Conservation (phyloP, 2,888 invertebrate genomes). For the Cactoblastis cactorum region DNA sequence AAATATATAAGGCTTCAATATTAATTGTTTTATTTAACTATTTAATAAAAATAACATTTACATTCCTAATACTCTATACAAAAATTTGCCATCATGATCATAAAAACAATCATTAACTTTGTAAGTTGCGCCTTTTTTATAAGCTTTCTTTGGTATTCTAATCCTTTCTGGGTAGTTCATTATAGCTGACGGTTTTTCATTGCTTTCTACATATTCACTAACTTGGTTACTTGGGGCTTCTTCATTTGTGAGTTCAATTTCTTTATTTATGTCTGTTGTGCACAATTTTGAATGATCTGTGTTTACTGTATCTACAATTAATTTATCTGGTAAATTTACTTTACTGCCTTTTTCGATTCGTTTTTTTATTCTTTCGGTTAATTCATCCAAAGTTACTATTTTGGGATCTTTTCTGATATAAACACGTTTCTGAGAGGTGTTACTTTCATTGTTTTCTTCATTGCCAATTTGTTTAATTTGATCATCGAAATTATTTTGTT, state of each 20-base stretch:
- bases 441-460: conserved; percentile 17
- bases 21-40: conserved; percentile 51
- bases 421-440: conserved; percentile 16
- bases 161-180: conserved; percentile 81
- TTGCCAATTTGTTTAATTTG: neutral
- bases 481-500: conserved; percentile 16
- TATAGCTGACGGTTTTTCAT: conserved; percentile 32
- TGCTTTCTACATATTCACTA: conserved; percentile 36
- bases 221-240: conserved; percentile 31
- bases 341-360: conserved; percentile 49
- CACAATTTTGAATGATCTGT: conserved; percentile 19
- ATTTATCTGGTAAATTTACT: conserved; percentile 52
- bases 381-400: conserved; percentile 57
- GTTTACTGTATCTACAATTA: conserved; percentile 45
- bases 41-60: conserved; percentile 28
- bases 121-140: conserved; percentile 83
- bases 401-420: conserved; percentile 30
- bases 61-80: conserved; percentile 89
- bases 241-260: conserved; percentile 39
- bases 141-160: conserved; percentile 83
- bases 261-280: conserved; percentile 33
- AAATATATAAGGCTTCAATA: conserved; percentile 64
- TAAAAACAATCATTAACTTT: conserved; percentile 89
- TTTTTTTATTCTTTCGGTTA: conserved; percentile 50
- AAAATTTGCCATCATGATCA: conserved; percentile 87